phyloP scores from a whole-genome alignment of 2,888 invertebrate species.

The Acrobasis consociella region DNA sequence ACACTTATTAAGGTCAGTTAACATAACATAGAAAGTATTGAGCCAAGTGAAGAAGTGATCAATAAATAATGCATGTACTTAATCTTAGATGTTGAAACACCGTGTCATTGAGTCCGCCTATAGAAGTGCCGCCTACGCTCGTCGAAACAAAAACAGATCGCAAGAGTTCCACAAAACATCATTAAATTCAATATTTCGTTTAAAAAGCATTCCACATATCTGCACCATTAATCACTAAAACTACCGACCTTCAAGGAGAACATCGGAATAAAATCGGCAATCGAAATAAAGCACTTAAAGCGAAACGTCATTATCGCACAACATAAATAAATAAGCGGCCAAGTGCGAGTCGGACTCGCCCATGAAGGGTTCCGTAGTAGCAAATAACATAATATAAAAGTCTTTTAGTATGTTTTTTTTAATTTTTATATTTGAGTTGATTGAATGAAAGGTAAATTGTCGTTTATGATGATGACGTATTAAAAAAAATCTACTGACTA shows the following conservation, averaged over 20 bases:
- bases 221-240: slow-evolving; percentile 81
- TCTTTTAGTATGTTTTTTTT: too few species aligned
- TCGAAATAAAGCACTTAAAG: slow-evolving; percentile 83
- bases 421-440: too few species aligned
- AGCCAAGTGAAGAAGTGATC: slow-evolving; percentile 49
- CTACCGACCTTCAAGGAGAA: slow-evolving; percentile 80
- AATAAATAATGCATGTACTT: slow-evolving; percentile 48
- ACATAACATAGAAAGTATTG: slow-evolving; percentile 39
- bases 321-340: slow-evolving; percentile 83
- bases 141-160: slow-evolving; percentile 63
- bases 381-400: too few species aligned
- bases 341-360: too few species aligned
- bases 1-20: slow-evolving; percentile 47
- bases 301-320: slow-evolving; percentile 83
- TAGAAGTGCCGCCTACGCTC: slow-evolving; percentile 57
- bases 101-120: slow-evolving; percentile 59
- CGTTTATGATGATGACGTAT: too few species aligned
- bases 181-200: slow-evolving; percentile 82
- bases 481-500: too few species aligned
- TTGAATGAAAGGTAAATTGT: too few species aligned
- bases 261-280: slow-evolving; percentile 82
- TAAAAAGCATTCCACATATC: slow-evolving; percentile 82
- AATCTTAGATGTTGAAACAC: slow-evolving; percentile 55
- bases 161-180: slow-evolving; percentile 75
- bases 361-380: too few species aligned